Base-by-base conservation (phyloP, 2,113 vertebrate genomes). In the Lampris megalopsis region DNA sequence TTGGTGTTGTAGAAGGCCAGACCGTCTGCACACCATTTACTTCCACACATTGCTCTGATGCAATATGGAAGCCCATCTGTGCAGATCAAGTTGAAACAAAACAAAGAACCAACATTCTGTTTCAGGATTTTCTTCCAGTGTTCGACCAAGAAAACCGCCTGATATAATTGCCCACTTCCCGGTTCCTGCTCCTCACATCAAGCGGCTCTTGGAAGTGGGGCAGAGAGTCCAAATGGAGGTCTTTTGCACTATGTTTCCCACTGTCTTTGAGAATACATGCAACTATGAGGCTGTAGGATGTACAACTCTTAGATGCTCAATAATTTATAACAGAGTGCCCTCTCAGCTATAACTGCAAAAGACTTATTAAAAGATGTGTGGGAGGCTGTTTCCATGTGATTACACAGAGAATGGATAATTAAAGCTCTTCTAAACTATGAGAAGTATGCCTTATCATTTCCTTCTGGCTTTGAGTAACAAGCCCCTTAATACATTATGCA, bases 321-420 rank as follows among this genome's bases (percentile, higher is more conserved):
- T 91, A 91, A 90, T 92, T 89, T 81, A 88, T 89, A 79, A 86
- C 77, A 81, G 74, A 77, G 37, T 77, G 69, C 76, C 77, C 84
- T 79, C 79, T 85, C 83, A 86, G 84, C 88, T 84, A 70, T 80
- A 66, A 86, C 82, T 91, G 88, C 82, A 84, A 89, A 89, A 86
- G 80, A 68, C 77, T 84, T 89, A 87, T 89, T 91, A 81, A 89
- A 84, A 90, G 86, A 88, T 13, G 59, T 83, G 80, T 84, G 82
- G 66, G 67, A 89, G 86, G 89, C 87, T 87, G 87, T 87, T 90
- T 92, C 80, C 85, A 78, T 86, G 78, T 90, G 87, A 93, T 92
- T 92, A 90, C 84, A 79, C 86, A 85, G 70, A 77, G 74, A 82
- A 78, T 65, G 65, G 82, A 83, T 93, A 92, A 93, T 93, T 91